Evolutionary conservation across 2,113 vertebrate genomes (phyloP), one percentile per base, ranked within the genome.

Genomic region (Furnarius figulus): DNA sequence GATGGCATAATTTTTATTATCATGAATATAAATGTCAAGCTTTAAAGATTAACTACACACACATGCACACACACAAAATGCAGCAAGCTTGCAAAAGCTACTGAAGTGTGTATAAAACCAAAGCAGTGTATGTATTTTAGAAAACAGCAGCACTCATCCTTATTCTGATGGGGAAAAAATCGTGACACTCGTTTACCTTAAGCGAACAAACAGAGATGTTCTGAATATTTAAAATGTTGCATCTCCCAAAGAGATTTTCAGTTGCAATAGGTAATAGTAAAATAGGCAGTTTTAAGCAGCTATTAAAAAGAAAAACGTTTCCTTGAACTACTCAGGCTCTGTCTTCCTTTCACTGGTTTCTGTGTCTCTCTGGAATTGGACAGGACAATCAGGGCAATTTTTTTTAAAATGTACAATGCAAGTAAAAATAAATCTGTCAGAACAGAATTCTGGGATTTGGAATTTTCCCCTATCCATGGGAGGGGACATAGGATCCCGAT

Each of bases 391-490:
- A 63, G 67, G n/a, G 80, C 10, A 2, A 1, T 23, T 39, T 40
- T 77, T 87, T 81, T 82, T n/a, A 5, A 66, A 87, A 79, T 3
- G 19, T 63, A 78, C 63, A 92, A 81, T 50, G 42, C 55, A 84
- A 89, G 76, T 77, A 63, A 95, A 94, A 93, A 89, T 63, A 77
- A 81, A 87, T 82, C 42, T 65, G 39, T 71, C 77, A 75, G 77
- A 94, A 81, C 5, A 63, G 37, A 78, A 77, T 86, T 89, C 80
- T 66, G 61, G 47, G 52, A 49, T 77, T 84, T 77, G 40, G 52
- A 90, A 58, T 71, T 78, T 94, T 30, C 39, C 63, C 39, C 23
- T 61, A 33, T 65, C 79, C 74, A 55, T 46, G 70, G 79, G 82
- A 89, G 39, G 33, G 47, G 49, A 72, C 39, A 62, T 3, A 75